These are phyloP conservation scores for Watsonalla cultraria DNA, from an alignment of 2,888 invertebrate genomes.

Conservation along the genomic window DNA sequence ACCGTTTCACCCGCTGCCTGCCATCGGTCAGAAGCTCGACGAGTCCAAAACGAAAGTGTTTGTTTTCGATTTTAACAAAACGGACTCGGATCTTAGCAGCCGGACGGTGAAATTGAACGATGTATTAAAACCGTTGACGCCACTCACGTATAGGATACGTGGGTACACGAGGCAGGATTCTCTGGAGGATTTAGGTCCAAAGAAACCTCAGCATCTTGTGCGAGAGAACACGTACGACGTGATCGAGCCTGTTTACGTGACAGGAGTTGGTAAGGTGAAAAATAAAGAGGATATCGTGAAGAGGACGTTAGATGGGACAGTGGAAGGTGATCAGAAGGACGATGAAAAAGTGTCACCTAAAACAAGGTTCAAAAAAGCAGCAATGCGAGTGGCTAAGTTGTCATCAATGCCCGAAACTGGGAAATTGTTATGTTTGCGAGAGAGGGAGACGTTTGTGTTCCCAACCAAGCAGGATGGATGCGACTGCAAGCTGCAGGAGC, in stretches of 20 bases:
- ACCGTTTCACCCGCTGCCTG: constrained; percentile 70
- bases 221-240: constrained; percentile 72
- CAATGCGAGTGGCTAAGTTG: constrained; percentile 59
- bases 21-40: constrained; percentile 62
- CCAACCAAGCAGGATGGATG: constrained; percentile 33
- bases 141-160: constrained; percentile 43
- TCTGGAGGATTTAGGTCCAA: constrained; percentile 34
- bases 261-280: constrained; percentile 32
- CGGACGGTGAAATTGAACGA: constrained; percentile 47
- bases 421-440: constrained; percentile 60
- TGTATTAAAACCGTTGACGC: constrained; percentile 64
- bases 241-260: constrained; percentile 58
- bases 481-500: constrained; percentile 43
- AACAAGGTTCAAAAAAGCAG: constrained; percentile 65
- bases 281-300: constrained; percentile 28
- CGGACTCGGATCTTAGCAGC: constrained; percentile 21
- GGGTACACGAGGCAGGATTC: constrained; percentile 46
- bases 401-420: constrained; percentile 61
- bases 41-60: constrained; percentile 60
- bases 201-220: constrained; percentile 55
- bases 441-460: constrained; percentile 49
- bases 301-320: constrained; percentile 13
- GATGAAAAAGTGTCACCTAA: constrained; percentile 51
- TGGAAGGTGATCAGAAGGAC: constrained; percentile 9
- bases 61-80: constrained; percentile 57